These are phyloP conservation scores for Sinocyclocheilus maitianheensis DNA, from an alignment of 2,113 vertebrate genomes.

Conservation along the genomic window DNA sequence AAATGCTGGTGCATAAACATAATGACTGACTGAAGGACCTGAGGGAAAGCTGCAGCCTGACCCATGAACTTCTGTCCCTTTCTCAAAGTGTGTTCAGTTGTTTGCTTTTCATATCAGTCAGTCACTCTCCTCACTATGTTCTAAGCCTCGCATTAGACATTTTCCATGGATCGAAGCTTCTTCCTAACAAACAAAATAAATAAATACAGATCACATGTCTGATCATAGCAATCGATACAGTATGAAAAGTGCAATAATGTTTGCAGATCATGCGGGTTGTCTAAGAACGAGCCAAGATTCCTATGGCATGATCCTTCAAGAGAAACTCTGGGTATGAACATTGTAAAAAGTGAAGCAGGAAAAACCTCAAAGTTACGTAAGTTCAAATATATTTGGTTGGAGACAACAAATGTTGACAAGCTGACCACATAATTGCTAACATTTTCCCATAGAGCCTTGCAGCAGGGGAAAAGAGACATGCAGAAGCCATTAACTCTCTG, in stretches of 20 bases:
- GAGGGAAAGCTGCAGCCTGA: background rate
- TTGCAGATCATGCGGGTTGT: background rate
- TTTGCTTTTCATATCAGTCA: background rate
- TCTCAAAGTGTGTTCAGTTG: background rate
- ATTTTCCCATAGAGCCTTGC: background rate
- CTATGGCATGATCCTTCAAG: background rate
- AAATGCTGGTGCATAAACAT: background rate
- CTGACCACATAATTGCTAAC: conserved; percentile 32
- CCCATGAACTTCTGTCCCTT: conserved; percentile 5
- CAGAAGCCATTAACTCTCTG: conserved; percentile 21
- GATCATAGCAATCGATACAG: background rate
- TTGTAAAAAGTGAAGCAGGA: background rate
- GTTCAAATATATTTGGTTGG: conserved; percentile 4
- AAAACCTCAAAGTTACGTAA: background rate
- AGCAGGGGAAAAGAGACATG: conserved; percentile 7
- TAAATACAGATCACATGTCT: background rate
- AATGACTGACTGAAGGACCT: background rate
- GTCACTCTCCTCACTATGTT: background rate
- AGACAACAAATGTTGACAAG: conserved; percentile 10
- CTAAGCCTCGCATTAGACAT: no score
- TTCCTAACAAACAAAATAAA: background rate
- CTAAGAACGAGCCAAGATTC: background rate
- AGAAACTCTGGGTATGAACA: background rate
- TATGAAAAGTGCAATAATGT: conserved; percentile 7
- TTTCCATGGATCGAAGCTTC: background rate